Conservation (phyloP, 1,140 invertebrate genomes). For the Aphelinus certus region DNA sequence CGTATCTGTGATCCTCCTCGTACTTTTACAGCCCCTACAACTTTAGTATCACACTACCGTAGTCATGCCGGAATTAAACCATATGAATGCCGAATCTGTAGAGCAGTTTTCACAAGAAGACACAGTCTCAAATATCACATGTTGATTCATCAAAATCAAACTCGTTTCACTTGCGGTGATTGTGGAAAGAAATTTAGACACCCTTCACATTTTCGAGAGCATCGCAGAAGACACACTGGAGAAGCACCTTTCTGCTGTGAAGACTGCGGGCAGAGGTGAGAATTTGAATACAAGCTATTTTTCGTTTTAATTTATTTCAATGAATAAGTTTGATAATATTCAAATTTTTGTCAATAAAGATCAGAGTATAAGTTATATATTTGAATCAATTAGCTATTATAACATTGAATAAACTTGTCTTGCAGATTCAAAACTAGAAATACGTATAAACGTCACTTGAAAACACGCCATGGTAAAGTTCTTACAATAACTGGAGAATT, state of each 20-base stretch:
- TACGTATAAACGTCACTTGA: slow-evolving; percentile 73
- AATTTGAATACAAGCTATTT: slow-evolving; percentile 9
- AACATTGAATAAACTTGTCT: slow-evolving; percentile 29
- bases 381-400: slow-evolving; percentile 7
- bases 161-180: slow-evolving; percentile 72
- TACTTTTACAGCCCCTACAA: slow-evolving; percentile 73
- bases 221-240: slow-evolving; percentile 73
- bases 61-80: slow-evolving; percentile 77
- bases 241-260: slow-evolving; percentile 75
- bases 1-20: slow-evolving; percentile 72
- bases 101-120: slow-evolving; percentile 72
- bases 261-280: slow-evolving; percentile 70
- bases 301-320: neutral
- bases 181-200: slow-evolving; percentile 75
- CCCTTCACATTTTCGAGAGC: slow-evolving; percentile 76
- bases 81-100: slow-evolving; percentile 72
- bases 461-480: slow-evolving; percentile 71
- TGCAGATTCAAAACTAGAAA: slow-evolving; percentile 73
- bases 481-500: slow-evolving; percentile 69
- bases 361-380: slow-evolving; percentile 3
- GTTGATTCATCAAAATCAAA: slow-evolving; percentile 75
- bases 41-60: slow-evolving; percentile 74
- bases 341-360: slow-evolving; percentile 14
- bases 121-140: slow-evolving; percentile 77
- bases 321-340: neutral